These are phyloP conservation scores for Premnoplex brunnescens DNA, from an alignment of 2,797 vertebrate genomes.

Conservation along the genomic window DNA sequence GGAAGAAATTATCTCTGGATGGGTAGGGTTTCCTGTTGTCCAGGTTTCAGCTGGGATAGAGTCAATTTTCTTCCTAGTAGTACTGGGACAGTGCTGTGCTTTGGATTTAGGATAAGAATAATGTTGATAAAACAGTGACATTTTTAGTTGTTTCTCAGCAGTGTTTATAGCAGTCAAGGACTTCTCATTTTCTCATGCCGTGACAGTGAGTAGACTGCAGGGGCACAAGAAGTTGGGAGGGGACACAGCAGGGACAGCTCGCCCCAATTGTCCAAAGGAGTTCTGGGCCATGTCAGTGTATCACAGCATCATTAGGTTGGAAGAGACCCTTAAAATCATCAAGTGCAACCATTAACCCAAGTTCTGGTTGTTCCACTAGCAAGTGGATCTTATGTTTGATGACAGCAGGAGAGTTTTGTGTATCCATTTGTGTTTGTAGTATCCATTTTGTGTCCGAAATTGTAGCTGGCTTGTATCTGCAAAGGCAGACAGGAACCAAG, in stretches of 20 bases:
- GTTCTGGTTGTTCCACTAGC: neutral
- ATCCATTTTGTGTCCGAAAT: neutral
- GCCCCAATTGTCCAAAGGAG: neutral
- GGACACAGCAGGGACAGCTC: neutral
- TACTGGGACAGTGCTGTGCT: neutral
- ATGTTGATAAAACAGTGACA: neutral
- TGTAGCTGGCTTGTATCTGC: neutral
- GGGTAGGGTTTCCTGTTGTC: neutral
- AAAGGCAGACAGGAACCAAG: neutral
- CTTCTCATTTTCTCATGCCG: neutral
- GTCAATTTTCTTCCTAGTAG: neutral
- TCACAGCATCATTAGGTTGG: neutral
- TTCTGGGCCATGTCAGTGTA: neutral
- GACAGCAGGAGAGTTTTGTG: neutral
- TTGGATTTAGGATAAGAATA: neutral
- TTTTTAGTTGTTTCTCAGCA: neutral
- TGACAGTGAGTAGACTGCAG: accelerated
- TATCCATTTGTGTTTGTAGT: too few species aligned
- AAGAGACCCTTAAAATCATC: neutral
- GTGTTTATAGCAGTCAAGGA: neutral
- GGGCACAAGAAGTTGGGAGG: neutral
- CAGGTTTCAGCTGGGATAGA: neutral
- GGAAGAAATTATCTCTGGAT: neutral
- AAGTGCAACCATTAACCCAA: neutral
- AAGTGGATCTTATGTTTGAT: neutral